Conservation (phyloP, 1,140 invertebrate species). For the Myzus persicae region DNA sequence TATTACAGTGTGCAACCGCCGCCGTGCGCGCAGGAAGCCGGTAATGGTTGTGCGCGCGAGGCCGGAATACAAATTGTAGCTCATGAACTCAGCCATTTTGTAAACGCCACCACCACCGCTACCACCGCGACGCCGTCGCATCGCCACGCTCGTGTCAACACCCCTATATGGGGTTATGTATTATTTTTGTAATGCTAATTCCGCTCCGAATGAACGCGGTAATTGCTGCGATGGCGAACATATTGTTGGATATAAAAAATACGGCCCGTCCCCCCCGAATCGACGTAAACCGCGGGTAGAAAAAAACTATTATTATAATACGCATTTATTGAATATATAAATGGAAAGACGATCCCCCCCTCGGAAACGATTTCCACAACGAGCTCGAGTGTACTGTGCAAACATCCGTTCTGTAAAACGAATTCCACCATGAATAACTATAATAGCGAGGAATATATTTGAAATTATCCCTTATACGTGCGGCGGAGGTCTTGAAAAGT, state of each 20-base stretch:
- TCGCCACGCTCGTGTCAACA: constrained; percentile 21
- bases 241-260: not conserved
- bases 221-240: not conserved
- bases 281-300: not conserved
- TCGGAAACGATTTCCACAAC: not conserved
- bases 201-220: not conserved
- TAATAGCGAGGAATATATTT: not conserved
- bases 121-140: not conserved
- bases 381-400: not conserved
- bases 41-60: not conserved
- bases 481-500: too few species aligned
- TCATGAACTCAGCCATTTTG: constrained; percentile 53
- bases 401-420: constrained; percentile 29
- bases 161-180: constrained; percentile 18
- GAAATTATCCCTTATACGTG: not conserved
- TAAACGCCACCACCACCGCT: not conserved
- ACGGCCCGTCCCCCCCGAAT: not conserved
- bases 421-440: not conserved
- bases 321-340: not conserved
- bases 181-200: constrained; percentile 45
- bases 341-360: not conserved
- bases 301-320: not conserved
- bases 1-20: not conserved
- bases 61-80: constrained; percentile 49
- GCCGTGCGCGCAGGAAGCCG: constrained; percentile 35